Evolutionary conservation across 2,888 invertebrate species (phyloP), one percentile per base, ranked within the genome.

Genomic region (Alcis repandata): DNA sequence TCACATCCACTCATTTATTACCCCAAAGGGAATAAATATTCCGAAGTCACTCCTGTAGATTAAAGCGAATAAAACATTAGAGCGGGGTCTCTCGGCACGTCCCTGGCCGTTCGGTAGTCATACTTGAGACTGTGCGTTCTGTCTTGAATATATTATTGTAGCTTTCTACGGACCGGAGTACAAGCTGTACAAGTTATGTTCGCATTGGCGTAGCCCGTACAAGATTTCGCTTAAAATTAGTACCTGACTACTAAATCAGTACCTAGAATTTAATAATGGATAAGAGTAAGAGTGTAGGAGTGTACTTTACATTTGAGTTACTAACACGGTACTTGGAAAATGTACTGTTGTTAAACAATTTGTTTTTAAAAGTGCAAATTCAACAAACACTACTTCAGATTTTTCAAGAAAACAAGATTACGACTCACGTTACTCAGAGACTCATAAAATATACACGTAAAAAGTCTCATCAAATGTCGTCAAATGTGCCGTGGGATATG

Each of bases 11-110:
- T 82, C 83, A 85, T 84, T 83, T 83, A 84, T 82, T 82, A 79
- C 75, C 74, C 72, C 77, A 79, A 80, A 83, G 78, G 76, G 80
- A 85, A 85, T 86, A 83, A 85, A 85, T 86, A 83, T 82, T 82
- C 59, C 59, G 59, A 59, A 64, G 59, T 64, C 64, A 56, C 59
- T 64, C 54, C 54, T 79, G 79, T 76, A 73, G 76, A 79, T 82
- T 78, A 83, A 78, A 83, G 78, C 71, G 79, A 82, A 85, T 82
- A 80, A 83, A 84, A 83, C 76, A 83, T 84, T 79, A 81, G 76
- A 69, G 66, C 45, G 65, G 69, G 66, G 63, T 57, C 17, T 57
- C 59, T 49, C 52, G 70, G 71, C 68, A 70, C 70, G 68, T 74
- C 63, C 66, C 69, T 72, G 72, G 79, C 79, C 79, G 79, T 79